A percentile compares a stretch with the other conserved stretches of the same genome.
phyloP scores from a whole-genome alignment of 2,888 invertebrate genomes.

The Caenorhabditis sinica region DNA sequence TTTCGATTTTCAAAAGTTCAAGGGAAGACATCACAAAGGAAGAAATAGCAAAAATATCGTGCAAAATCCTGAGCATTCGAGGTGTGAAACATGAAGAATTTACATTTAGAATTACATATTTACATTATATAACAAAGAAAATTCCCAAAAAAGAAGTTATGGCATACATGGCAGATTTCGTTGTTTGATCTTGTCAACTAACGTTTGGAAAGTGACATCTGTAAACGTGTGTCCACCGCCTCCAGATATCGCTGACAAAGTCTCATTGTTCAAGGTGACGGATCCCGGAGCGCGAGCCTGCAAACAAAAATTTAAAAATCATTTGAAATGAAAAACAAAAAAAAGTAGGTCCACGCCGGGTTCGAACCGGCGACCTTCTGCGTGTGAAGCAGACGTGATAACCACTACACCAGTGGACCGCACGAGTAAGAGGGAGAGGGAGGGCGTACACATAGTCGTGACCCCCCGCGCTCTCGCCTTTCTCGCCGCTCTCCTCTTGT shows the following conservation, averaged over 20 bases:
- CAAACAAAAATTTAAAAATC: too few species aligned
- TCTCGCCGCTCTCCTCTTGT: neutral
- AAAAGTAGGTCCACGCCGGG: conserved; percentile 65
- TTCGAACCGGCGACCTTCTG: conserved; percentile 81
- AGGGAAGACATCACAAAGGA: too few species aligned
- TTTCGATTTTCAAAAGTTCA: conserved; percentile 21
- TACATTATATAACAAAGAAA: conserved; percentile 32
- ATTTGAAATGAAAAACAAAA: conserved; percentile 13
- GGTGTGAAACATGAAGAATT: conserved; percentile 9
- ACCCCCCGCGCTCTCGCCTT: neutral
- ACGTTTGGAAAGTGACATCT: conserved; percentile 75
- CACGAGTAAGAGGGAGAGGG: neutral
- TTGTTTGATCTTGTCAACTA: conserved; percentile 76
- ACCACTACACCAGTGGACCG: conserved; percentile 68
- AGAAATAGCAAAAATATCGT: conserved; percentile 28
- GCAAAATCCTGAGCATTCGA: conserved; percentile 58
- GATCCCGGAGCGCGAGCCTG: conserved; percentile 50
- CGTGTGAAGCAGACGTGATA: conserved; percentile 82
- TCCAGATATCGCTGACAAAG: conserved; percentile 75
- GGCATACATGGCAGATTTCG: conserved; percentile 77
- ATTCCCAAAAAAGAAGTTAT: conserved; percentile 22
- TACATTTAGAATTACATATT: conserved; percentile 51
- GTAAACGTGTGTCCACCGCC: conserved; percentile 73
- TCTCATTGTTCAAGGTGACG: conserved; percentile 74
- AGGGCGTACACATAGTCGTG: conserved; percentile 22